These are phyloP conservation scores for Phainopepla nitens DNA, from an alignment of 2,113 vertebrate species.

Conservation along the genomic window DNA sequence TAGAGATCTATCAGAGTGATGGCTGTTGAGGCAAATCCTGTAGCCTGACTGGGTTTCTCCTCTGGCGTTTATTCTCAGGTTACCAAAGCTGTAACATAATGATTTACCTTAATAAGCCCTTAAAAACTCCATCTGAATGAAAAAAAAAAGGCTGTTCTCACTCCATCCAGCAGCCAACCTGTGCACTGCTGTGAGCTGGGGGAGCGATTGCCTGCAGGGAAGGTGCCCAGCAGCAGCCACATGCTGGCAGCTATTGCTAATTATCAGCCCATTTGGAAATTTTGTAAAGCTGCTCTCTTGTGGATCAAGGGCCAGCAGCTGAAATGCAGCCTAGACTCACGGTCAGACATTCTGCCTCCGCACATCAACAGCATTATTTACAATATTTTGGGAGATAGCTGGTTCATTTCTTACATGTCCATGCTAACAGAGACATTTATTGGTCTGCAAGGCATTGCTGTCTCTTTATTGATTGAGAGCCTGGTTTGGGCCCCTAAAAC, in stretches of 20 bases:
- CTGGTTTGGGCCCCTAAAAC: neutral
- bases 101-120: too few relatives aligned
- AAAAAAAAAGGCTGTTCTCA: too few relatives aligned
- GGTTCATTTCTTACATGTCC: neutral
- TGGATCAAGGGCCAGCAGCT: neutral
- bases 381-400: neutral
- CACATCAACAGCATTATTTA: neutral
- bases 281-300: neutral
- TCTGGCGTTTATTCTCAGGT: neutral
- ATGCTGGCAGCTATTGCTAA: neutral
- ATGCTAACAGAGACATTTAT: neutral
- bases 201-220: neutral
- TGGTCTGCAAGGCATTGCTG: fast-evolving
- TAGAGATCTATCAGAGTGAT: too few relatives aligned
- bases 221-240: neutral
- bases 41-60: neutral
- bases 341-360: neutral
- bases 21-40: neutral
- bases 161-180: neutral
- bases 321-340: neutral
- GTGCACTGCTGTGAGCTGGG: neutral
- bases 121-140: too few relatives aligned
- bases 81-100: fast-evolving
- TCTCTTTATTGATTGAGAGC: neutral
- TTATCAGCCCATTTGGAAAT: neutral